Percentiles rank a stretch among this genome's conserved stretches.
Conservation (phyloP, 2,888 invertebrate species). For the Keiferia lycopersicella region DNA sequence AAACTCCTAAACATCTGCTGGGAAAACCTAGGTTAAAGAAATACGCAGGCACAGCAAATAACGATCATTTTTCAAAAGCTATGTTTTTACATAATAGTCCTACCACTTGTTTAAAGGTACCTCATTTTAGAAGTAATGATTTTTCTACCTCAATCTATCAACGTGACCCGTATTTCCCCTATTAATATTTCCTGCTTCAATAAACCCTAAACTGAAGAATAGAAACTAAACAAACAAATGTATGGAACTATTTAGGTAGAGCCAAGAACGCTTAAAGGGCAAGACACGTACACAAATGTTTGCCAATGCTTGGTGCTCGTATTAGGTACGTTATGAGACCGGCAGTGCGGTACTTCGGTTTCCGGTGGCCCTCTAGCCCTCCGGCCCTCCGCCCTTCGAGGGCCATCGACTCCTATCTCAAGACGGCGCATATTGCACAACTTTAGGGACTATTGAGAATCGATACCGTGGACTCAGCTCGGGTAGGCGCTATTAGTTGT, state of each 20-base stretch:
- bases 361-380: slow-evolving; percentile 54
- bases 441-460: slow-evolving; percentile 41
- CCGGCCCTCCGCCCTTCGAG: slow-evolving; percentile 56
- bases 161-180: too few species aligned
- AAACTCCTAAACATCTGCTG: not conserved
- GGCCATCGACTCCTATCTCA: slow-evolving; percentile 71
- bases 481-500: not conserved
- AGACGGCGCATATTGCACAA: slow-evolving; percentile 71
- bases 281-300: slow-evolving; percentile 73
- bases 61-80: too few species aligned
- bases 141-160: too few species aligned
- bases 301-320: slow-evolving; percentile 39
- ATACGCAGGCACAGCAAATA: too few species aligned
- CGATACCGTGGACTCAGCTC: slow-evolving; percentile 13
- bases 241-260: too few species aligned
- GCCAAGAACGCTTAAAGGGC: slow-evolving; percentile 36
- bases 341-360: slow-evolving; percentile 47
- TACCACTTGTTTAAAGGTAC: too few species aligned
- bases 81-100: too few species aligned
- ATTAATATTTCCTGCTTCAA: too few species aligned
- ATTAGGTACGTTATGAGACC: slow-evolving; percentile 27
- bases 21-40: not conserved
- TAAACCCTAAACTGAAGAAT: too few species aligned
- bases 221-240: too few species aligned
- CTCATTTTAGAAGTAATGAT: too few species aligned